A percentile compares a stretch with the other conserved stretches of the same genome.
phyloP scores from a whole-genome alignment of 2,888 invertebrate genomes.

The Cataglyphis cursor region DNA sequence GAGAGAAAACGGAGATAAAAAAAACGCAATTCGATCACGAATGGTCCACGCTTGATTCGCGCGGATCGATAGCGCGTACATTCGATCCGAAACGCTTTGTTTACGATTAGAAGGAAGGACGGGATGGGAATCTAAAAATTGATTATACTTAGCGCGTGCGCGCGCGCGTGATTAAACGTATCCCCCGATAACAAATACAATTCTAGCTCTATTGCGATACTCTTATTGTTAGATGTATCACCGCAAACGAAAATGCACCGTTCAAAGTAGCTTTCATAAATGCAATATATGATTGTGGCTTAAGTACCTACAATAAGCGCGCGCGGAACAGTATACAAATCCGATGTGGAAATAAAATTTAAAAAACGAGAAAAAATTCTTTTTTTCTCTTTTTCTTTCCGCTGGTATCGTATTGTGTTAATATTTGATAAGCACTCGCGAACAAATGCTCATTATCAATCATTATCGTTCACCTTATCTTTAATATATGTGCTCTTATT shows the following conservation, averaged over 20 bases:
- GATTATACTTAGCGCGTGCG: slow-evolving; percentile 14
- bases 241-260: slow-evolving; percentile 44
- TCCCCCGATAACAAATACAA: slow-evolving; percentile 48
- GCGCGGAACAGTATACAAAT: slow-evolving; percentile 62
- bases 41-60: slow-evolving; percentile 48
- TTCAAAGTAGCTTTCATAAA: slow-evolving; percentile 72
- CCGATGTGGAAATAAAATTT: slow-evolving; percentile 1
- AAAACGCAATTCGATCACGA: slow-evolving; percentile 57
- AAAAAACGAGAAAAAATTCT: slow-evolving; percentile 9
- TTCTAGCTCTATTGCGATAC: slow-evolving; percentile 26
- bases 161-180: slow-evolving; percentile 39
- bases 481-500: slow-evolving; percentile 72
- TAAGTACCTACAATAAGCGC: slow-evolving; percentile 64
- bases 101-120: neutral
- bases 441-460: slow-evolving; percentile 70
- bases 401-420: slow-evolving; percentile 55
- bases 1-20: slow-evolving; percentile 28
- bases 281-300: slow-evolving; percentile 57
- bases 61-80: slow-evolving; percentile 40
- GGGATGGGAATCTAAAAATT: neutral
- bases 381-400: slow-evolving; percentile 3
- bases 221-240: neutral
- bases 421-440: slow-evolving; percentile 66
- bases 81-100: slow-evolving; percentile 30
- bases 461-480: slow-evolving; percentile 65